phyloP scores from a whole-genome alignment of 2,797 vertebrate species.

The Pangasius sanitwongsei region DNA sequence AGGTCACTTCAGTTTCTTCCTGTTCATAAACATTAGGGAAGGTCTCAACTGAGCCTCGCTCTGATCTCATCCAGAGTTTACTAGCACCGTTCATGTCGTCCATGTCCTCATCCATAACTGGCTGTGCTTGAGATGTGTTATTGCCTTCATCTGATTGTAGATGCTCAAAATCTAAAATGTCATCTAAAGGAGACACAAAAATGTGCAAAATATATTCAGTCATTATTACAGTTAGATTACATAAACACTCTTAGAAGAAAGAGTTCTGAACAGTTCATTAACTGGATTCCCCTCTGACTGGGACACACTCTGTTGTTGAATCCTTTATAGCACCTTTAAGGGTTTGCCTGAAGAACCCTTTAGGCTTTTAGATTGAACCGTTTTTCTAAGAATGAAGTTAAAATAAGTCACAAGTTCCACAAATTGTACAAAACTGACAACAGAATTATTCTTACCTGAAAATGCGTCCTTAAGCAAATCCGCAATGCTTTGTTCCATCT shows the following conservation, averaged over 20 bases:
- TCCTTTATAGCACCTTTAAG: background rate
- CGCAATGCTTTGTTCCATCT: constrained; percentile 70
- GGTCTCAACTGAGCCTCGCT: constrained; percentile 29
- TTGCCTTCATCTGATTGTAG: constrained; percentile 58
- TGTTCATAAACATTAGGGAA: constrained; percentile 44
- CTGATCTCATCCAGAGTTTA: constrained; percentile 44
- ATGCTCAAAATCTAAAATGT: constrained; percentile 68
- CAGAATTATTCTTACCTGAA: constrained; percentile 66
- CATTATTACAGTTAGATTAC: background rate
- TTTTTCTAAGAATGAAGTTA: background rate
- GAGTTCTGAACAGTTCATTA: background rate
- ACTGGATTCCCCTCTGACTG: background rate
- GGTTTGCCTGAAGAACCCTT: background rate
- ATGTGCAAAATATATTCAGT: background rate
- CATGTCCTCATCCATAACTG: constrained; percentile 49
- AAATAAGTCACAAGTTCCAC: background rate
- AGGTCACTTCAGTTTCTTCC: constrained; percentile 57
- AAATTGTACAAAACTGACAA: background rate
- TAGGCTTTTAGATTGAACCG: background rate
- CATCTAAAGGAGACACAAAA: constrained; percentile 44
- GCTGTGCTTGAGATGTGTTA: constrained; percentile 36
- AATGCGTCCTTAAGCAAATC: constrained; percentile 68
- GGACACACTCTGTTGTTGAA: background rate
- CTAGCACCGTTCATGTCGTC: constrained; percentile 59
- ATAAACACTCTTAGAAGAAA: background rate